Base-by-base conservation (phyloP, 2,888 invertebrate genomes). In the Drosophila hamatofila region DNA sequence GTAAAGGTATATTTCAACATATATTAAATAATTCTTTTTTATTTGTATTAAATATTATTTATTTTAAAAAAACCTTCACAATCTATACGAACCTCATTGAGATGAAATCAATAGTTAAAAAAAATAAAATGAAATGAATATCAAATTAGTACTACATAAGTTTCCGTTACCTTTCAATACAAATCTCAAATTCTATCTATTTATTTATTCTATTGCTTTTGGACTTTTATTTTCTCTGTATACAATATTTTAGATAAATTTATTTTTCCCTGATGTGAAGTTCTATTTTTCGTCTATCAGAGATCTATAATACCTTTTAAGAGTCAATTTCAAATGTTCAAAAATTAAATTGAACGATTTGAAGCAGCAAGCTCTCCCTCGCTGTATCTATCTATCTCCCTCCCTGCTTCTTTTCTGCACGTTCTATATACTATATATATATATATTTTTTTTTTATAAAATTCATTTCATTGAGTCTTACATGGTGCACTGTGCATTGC, bases 401-500 rank as follows among this genome's bases (percentile, higher is more conserved):
- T 9, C 42, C 6, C 21, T 37, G 6, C 11, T 11, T 33, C n/a
- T 12, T 41, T 18, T 12, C 3, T 18, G 9, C 41, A 18, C 18
- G 4, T 5, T 41, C 11, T 39, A 3, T 3, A 41, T 11, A 16
- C 5, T 5, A 21, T 12, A 21, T 21, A 2, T 3, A 44, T 37
- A n/a, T 37, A 8, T 37, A n/a, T n/a, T 2, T 35, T 1, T 30
- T 33, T 11, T 33, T 51, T 52, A 35, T 18, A 52, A 35, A 35
- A 52, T 35, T 16, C 21, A n/a, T 42, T 51, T 60, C 37, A 73
- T 59, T 65, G 44, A 65, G 52, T 67, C 57, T 44, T 25, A 30
- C 42, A 44, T 35, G 30, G 16, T 42, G 42, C 46, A 18, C 35
- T 25, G 69, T 70, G 65, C 54, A 52, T 46, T 16, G 33, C 44